These are phyloP conservation scores for Epizoanthus scotinus DNA, from an alignment of 92 coral and sea anemone species.

Conservation along the genomic window DNA sequence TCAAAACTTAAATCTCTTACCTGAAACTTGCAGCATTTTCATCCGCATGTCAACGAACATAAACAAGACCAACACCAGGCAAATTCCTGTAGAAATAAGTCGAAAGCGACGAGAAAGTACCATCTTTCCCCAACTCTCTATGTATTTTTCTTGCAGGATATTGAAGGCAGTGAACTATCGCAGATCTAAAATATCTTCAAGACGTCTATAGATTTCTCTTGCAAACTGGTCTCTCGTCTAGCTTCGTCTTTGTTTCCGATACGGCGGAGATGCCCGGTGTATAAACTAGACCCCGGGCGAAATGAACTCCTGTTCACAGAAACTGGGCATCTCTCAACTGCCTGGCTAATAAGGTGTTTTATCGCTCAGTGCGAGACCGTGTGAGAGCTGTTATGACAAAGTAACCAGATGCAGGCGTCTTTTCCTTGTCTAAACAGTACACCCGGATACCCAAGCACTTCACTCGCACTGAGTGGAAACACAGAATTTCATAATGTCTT, in stretches of 20 bases:
- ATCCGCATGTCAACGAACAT: conserved; percentile 30
- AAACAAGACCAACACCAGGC: conserved; percentile 17
- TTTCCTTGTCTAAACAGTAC: conserved; percentile 18
- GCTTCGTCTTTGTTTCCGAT: background rate
- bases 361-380: conserved; percentile 41
- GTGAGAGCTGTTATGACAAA: conserved; percentile 20
- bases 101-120: conserved; percentile 27
- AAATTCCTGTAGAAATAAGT: conserved; percentile 14
- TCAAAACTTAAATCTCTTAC: background rate
- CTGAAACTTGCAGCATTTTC: conserved; percentile 20
- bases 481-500: conserved; percentile 10
- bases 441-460: conserved; percentile 24
- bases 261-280: background rate
- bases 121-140: background rate
- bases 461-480: background rate
- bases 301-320: conserved; percentile 11
- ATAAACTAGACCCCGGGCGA: conserved; percentile 20
- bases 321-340: conserved; percentile 30
- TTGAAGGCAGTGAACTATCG: background rate
- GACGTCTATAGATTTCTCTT: background rate
- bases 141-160: background rate
- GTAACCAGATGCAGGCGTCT: background rate
- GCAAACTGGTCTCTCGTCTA: too few relatives aligned
- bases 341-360: conserved; percentile 27
- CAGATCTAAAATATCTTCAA: background rate